Evolutionary conservation across 2,888 invertebrate species (phyloP).

Genomic region (Drosophila cognata): DNA sequence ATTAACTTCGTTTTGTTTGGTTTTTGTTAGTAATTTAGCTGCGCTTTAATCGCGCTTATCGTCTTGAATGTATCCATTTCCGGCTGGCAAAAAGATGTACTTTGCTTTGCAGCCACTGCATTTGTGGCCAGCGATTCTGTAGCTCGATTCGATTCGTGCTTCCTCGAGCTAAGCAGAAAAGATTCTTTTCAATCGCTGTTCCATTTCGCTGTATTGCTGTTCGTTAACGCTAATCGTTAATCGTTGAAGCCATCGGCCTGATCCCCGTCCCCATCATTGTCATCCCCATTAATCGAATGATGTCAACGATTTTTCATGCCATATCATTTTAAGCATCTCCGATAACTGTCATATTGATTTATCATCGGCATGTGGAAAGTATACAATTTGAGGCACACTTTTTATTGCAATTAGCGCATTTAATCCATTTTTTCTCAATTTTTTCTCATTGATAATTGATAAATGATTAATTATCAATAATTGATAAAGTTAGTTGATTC

Average conservation of each 20-base stretch:
- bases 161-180: neutral
- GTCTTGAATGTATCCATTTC: constrained; percentile 53
- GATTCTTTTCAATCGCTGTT: constrained; percentile 24
- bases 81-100: constrained; percentile 34
- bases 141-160: neutral
- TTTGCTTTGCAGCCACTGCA: constrained; percentile 38
- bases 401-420: constrained; percentile 21
- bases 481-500: constrained; percentile 1
- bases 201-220: constrained; percentile 15
- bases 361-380: constrained; percentile 41
- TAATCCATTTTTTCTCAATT: constrained; percentile 3
- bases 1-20: constrained; percentile 33
- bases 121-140: neutral
- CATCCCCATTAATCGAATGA: constrained; percentile 24
- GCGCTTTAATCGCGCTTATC: constrained; percentile 56
- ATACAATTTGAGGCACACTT: constrained; percentile 33
- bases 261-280: neutral
- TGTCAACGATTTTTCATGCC: constrained; percentile 46
- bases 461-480: constrained; percentile 16
- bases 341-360: constrained; percentile 42
- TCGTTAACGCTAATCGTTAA: constrained; percentile 48
- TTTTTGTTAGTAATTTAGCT: constrained; percentile 38
- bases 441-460: constrained; percentile 10
- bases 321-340: constrained; percentile 40
- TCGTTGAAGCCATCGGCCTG: constrained; percentile 23